Evolutionary conservation across 2,113 vertebrate genomes (phyloP).

Genomic region (Martes martes): DNA sequence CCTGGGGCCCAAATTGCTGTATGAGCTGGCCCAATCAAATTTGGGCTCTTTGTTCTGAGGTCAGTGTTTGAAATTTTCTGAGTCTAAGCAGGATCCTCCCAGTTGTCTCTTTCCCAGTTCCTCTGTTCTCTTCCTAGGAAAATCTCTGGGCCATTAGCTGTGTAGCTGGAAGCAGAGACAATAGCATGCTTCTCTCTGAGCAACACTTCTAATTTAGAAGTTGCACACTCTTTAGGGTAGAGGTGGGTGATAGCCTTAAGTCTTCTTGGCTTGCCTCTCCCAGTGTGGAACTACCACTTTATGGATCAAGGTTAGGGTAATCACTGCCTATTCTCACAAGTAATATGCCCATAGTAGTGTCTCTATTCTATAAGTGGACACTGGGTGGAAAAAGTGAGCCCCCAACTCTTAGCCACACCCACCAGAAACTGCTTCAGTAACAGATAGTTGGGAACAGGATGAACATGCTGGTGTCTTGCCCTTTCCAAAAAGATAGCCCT

Average conservation of each 20-base stretch:
- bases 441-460: not conserved
- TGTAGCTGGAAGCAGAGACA: not conserved
- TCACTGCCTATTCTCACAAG: not conserved
- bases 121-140: not conserved
- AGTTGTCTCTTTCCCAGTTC: not conserved
- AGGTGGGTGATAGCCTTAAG: not conserved
- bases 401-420: not conserved
- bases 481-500: not conserved
- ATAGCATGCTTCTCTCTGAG: not conserved
- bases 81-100: not conserved
- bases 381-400: not conserved
- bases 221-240: not conserved
- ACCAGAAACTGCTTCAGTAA: not conserved
- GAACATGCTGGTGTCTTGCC: not conserved
- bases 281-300: not conserved
- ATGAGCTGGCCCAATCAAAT: not conserved
- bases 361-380: not conserved
- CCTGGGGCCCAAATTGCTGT: not conserved
- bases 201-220: not conserved
- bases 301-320: not conserved
- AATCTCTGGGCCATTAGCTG: not conserved
- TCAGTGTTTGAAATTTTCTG: not conserved
- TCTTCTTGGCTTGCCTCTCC: not conserved
- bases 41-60: not conserved
- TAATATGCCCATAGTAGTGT: not conserved